phyloP scores from a whole-genome alignment of 2,113 vertebrate genomes.

The Nyctibius bracteatus region DNA sequence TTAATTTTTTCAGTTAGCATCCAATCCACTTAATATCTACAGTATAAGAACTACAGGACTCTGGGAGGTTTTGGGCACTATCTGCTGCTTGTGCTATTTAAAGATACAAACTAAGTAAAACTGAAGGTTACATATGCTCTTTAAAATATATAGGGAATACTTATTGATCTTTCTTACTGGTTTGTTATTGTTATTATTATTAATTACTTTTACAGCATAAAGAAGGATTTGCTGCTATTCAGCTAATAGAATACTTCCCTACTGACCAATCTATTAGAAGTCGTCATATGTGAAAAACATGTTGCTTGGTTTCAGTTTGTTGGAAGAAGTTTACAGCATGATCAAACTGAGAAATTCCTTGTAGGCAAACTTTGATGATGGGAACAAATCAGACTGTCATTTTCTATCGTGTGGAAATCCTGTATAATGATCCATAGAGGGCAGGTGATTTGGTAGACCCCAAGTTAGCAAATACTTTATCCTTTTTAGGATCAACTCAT shows the following conservation, averaged over 20 bases:
- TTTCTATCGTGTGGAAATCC: neutral
- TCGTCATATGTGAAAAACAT: neutral
- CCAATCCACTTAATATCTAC: neutral
- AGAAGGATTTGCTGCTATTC: neutral
- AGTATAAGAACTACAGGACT: neutral
- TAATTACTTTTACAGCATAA: neutral
- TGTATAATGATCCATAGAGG: neutral
- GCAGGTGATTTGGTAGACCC: neutral
- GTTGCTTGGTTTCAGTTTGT: neutral
- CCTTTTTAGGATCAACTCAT: neutral
- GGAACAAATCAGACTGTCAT: slow-evolving; percentile 17
- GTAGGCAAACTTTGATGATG: neutral
- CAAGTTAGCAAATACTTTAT: neutral
- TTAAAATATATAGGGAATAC: neutral
- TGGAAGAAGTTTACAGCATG: neutral
- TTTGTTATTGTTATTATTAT: neutral
- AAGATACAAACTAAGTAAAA: neutral
- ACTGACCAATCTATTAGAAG: neutral
- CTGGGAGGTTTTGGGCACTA: neutral
- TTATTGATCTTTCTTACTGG: neutral
- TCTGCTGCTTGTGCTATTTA: neutral
- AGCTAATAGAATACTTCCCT: neutral
- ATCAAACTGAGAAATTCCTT: slow-evolving; percentile 16
- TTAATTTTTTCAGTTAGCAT: neutral
- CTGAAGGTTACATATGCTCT: neutral